These are phyloP conservation scores for Dipus sagitta DNA, from an alignment of 2,797 vertebrate species.

Conservation along the genomic window DNA sequence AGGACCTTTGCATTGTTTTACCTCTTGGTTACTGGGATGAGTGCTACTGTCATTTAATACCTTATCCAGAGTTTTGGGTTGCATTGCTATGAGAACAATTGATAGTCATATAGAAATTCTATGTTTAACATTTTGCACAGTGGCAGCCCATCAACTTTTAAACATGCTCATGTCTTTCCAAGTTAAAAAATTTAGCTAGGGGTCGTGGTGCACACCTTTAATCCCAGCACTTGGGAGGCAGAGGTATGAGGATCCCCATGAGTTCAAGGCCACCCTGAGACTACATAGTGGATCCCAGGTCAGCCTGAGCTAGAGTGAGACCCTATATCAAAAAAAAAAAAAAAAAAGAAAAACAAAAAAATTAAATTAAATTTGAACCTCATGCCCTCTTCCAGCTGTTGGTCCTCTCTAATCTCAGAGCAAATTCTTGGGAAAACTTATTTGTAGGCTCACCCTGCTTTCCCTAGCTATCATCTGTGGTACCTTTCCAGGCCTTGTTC, in stretches of 20 bases:
- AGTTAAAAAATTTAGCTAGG: neutral
- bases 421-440: conserved; percentile 16
- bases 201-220: no score
- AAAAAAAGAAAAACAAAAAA: neutral
- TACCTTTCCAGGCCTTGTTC: neutral
- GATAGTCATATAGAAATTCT: neutral
- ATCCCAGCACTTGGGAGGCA: no score
- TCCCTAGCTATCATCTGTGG: neutral
- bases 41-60: neutral
- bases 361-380: neutral
- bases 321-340: neutral
- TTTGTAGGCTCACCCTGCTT: neutral
- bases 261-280: no score
- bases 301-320: no score
- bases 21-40: neutral
- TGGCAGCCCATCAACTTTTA: neutral
- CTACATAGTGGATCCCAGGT: no score
- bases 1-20: neutral
- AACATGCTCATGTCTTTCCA: neutral
- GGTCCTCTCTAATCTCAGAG: neutral
- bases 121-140: neutral
- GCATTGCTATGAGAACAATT: neutral
- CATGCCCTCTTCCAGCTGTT: neutral
- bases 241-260: no score
- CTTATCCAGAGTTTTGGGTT: neutral